Base-by-base conservation (phyloP, 2,113 vertebrate genomes). In the Trachemys scripta region DNA sequence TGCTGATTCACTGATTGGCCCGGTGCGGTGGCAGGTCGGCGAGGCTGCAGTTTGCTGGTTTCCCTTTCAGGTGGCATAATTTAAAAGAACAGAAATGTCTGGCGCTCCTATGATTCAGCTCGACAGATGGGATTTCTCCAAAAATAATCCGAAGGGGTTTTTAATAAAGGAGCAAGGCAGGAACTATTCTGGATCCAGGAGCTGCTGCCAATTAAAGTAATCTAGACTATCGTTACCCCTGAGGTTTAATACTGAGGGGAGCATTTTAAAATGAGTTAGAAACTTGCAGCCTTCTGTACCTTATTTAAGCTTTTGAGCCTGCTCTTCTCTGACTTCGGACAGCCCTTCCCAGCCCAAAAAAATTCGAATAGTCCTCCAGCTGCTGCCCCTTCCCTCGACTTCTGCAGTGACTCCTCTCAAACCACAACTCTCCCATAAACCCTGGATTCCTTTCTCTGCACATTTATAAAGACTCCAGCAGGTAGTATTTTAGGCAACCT, bases 41-140 rank as follows among this genome's bases (percentile, higher is more conserved):
- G 14, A 79, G 10, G 76, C 42, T 17, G 49, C 19, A 59, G 24
- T 80, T 31, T 49, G 22, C 50, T 82, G 65, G 35, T 85, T 84
- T 93, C 49, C 92, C 89, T 95, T 85, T 83, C 35, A 92, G 51
- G n/a, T 92, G 82, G 54, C 35, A 16, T 84, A 38, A 22, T 38
- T 72, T 2, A 20, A 69, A 38, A 62, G 29, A 25, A 57, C 10
- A 35, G 13, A 8, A 35, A 20, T 10, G 65, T 5, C 35, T 72
- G 65, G 8, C n/a, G 65, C 65, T 20, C 17, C 17, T n/a, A 5
- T 8, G 65, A n/a, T 8, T 19, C 65, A 72, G 19, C 9, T 72
- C 19, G 17, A 20, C 8, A 20, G 19, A 72, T 20, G 35, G 17
- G 8, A 5, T 72, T 38, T 2, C 65, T 38, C 65, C 65, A 20